phyloP scores from a whole-genome alignment of 2,113 vertebrate genomes.

The Ailurus styani region DNA sequence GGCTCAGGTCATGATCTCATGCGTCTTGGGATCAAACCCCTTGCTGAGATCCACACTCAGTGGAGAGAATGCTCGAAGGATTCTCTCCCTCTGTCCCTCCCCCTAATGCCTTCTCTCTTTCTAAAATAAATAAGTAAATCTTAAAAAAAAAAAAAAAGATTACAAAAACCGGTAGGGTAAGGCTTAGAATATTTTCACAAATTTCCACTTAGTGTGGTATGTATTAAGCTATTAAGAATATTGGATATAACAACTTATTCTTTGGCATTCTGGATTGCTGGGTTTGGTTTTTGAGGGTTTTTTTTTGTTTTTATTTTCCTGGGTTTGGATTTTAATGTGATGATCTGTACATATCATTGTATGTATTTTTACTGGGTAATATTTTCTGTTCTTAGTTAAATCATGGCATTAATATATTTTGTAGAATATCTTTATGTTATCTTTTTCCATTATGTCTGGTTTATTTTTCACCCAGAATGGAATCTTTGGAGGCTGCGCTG shows the following conservation, averaged over 20 bases:
- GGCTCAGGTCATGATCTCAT: neutral
- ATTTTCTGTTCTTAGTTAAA: neutral
- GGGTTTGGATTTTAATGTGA: neutral
- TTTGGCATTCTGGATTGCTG: neutral
- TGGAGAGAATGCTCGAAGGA: neutral
- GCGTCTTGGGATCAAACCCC: neutral
- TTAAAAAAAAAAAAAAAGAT: neutral
- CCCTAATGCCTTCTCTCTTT: neutral
- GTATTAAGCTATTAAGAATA: neutral
- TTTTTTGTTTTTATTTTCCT: neutral
- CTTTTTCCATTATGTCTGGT: slow-evolving; percentile 10
- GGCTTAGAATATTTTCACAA: neutral
- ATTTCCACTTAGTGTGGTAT: neutral
- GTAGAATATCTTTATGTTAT: neutral
- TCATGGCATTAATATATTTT: neutral
- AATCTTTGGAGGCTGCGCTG: slow-evolving; percentile 85
- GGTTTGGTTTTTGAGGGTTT: neutral
- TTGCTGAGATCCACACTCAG: neutral
- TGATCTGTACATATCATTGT: neutral
- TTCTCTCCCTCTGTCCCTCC: neutral
- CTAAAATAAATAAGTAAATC: neutral
- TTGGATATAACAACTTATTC: neutral
- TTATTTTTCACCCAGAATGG: slow-evolving; percentile 78
- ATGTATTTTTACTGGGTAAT: neutral
- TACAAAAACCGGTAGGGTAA: neutral